Percentiles rank a stretch among this genome's conserved stretches.
phyloP scores from a whole-genome alignment of 2,797 vertebrate genomes.

The Artibeus jamaicensis region DNA sequence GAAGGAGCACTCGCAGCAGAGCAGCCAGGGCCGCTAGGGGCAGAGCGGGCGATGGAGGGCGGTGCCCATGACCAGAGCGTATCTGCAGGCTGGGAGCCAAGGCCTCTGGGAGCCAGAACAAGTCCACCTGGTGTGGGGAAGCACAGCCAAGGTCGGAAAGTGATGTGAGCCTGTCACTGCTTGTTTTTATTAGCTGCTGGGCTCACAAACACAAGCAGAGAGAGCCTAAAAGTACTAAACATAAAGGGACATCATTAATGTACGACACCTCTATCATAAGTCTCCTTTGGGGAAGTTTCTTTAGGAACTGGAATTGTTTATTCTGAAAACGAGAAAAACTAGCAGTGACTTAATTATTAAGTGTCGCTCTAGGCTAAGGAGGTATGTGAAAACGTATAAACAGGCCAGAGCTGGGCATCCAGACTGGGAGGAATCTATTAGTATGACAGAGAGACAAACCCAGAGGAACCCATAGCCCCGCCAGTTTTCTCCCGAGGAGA shows the following conservation, averaged over 20 bases:
- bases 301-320: conserved; percentile 18
- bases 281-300: not conserved
- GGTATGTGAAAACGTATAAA: not conserved
- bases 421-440: not conserved
- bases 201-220: not conserved
- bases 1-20: not conserved
- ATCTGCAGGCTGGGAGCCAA: not conserved
- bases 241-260: not conserved
- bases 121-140: not conserved
- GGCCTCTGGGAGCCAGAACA: not conserved
- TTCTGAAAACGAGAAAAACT: not conserved
- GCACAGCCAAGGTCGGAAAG: not conserved
- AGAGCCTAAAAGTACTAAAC: not conserved
- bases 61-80: not conserved
- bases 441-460: not conserved
- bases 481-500: not conserved
- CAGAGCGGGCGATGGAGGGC: not conserved
- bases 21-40: not conserved
- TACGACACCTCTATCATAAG: not conserved
- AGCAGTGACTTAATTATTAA: not conserved
- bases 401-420: not conserved
- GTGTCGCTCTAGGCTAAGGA: not conserved
- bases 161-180: not conserved
- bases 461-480: not conserved
- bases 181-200: not conserved